phyloP scores from a whole-genome alignment of 2,797 vertebrate genomes.

The Iguana delicatissima region DNA sequence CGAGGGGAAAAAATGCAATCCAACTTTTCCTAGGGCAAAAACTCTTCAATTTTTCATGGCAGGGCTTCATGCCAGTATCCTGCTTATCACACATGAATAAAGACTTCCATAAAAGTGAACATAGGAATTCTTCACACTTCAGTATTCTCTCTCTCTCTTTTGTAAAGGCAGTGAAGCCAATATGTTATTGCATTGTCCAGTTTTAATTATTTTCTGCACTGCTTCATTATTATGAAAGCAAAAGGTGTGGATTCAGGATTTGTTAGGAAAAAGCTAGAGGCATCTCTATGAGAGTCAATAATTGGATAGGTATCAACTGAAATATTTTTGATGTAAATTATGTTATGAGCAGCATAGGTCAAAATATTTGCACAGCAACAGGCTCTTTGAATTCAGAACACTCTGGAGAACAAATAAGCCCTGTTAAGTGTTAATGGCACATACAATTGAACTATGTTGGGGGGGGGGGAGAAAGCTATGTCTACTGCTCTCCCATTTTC shows the following conservation, averaged over 20 bases:
- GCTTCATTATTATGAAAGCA: background rate
- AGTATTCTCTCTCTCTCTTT: conserved; percentile 22
- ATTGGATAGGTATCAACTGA: background rate
- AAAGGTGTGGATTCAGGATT: background rate
- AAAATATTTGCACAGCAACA: background rate
- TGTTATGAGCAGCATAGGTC: background rate
- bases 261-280: background rate
- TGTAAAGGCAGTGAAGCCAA: background rate
- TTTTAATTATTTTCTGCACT: background rate
- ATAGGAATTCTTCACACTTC: conserved; percentile 2
- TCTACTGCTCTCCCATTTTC: no score
- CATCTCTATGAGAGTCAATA: background rate
- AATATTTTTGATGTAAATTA: background rate
- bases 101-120: background rate
- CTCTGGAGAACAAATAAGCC: background rate
- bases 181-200: background rate
- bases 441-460: background rate
- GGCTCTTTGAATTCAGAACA: background rate
- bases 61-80: conserved; percentile 21
- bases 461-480: background rate
- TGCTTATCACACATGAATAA: background rate
- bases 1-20: background rate
- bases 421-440: background rate
- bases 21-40: conserved; percentile 37
- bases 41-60: conserved; percentile 42